A percentile compares a stretch with the other conserved stretches of the same genome.
Conservation (phyloP, 2,797 vertebrate genomes). For the Anguilla anguilla region DNA sequence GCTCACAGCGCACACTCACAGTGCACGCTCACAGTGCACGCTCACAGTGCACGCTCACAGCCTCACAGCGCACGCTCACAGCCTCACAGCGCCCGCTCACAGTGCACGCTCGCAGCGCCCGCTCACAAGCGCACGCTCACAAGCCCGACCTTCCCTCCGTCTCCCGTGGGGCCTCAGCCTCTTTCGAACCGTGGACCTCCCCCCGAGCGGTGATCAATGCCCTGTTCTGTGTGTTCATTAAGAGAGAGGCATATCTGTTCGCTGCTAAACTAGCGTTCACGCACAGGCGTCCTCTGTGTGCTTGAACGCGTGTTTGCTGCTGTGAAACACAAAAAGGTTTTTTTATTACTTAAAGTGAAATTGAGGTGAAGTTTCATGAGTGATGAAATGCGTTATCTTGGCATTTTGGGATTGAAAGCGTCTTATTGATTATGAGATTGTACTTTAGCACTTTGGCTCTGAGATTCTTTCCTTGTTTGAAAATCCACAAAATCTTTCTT, state of each 20-base stretch:
- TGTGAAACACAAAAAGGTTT: background rate
- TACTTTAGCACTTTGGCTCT: no score
- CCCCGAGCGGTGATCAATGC: background rate
- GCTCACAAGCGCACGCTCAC: no score
- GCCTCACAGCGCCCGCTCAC: no score
- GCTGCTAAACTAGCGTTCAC: background rate
- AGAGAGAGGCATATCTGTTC: background rate
- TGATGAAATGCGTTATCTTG: background rate
- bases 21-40: no score
- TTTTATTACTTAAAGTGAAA: background rate
- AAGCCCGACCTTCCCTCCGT: background rate
- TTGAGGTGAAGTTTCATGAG: background rate
- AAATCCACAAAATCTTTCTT: no score
- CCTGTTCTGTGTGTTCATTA: conserved; percentile 13
- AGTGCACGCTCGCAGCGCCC: no score
- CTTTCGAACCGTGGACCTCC: background rate
- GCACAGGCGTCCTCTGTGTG: background rate
- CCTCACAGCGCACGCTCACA: no score
- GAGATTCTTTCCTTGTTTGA: no score
- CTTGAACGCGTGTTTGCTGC: background rate
- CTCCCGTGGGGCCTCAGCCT: background rate
- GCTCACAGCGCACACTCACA: no score
- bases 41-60: no score
- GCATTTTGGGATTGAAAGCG: background rate
- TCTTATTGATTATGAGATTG: background rate